Evolutionary conservation across 2,797 vertebrate species (phyloP), one percentile per base, ranked within the genome.

Genomic region (Ceryle rudis): DNA sequence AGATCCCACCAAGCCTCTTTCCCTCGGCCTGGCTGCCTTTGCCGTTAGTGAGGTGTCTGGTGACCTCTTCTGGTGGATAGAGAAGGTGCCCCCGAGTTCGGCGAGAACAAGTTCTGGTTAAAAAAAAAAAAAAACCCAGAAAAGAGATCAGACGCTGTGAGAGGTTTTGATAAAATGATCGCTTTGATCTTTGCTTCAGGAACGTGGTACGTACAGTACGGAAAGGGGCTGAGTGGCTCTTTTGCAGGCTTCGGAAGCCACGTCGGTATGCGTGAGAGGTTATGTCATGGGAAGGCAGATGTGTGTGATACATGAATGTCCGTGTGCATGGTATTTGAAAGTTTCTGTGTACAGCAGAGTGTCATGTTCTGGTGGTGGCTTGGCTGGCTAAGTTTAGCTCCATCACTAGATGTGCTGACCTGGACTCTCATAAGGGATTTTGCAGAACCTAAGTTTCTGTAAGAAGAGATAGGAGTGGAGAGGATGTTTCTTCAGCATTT

Each of bases 1-100:
- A 41, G 52, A 49, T 20, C 33, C 42, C 58, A 10, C 7, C 49
- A 7, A 13, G 10, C 19, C 10, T 46, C 44, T 20, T 9, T 6
- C 10, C 37, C 42, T 31, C 1, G 6, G 16, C 19, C 6, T 20
- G 21, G 1, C 44, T 61, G 47, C 52, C 42, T 29, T 33, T 31
- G 39, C 60, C 15, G 1, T 93, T 96, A 3, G 3, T 14, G 66
- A 86, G 80, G 96, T 29, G 73, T 86, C 70, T 88, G 94, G 90
- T 80, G 96, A 95, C 96, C 83, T 96, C 96, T 96, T 49, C 95
- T 95, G 96, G 96, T 37, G 41, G 80, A 6, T 1, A 8, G 21
- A 47, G 75, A 91, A 37, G 3, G 13, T 42, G 77, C 31, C 66
- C 41, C 37, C 39, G 7, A 35, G 10, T 19, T 61, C 1, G 0